Evolutionary conservation across 1,140 invertebrate genomes (phyloP), one percentile per base, ranked within the genome.

Genomic region (Camponotus vicinus): DNA sequence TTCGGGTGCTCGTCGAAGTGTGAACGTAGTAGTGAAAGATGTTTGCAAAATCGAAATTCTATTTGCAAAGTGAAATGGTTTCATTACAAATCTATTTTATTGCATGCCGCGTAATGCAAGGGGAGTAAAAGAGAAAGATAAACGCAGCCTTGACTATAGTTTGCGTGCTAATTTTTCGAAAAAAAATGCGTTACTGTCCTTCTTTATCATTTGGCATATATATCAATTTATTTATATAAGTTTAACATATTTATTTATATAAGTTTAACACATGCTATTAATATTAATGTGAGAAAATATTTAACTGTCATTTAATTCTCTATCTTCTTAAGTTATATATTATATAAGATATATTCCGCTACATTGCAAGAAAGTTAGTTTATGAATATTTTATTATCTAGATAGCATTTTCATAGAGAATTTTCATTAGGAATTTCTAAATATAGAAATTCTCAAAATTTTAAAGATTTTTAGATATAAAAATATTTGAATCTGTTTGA

Each of bases 11-110:
- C 79, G 8, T 45, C 69, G 40, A 73, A 61, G 79, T 83, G 55
- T 73, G 21, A 83, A 61, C 57, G 69, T 67, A 70, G 27, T 45
- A 34, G 34, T 63, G 45, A 7, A 71, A 61, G 55, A 83, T 83
- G 55, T 73, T 83, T 83, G 55, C 55, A 61, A 69, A 83, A 71
- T 71, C 79, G 79, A 82, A 83, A 83, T 83, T 83, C 67, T 73
- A 61, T 83, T 83, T 83, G 67, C 79, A 3, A 83, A 83, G 55
- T 61, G 69, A 83, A 73, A 83, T 73, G 55, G 79, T 73, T 55
- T 73, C 67, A 73, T 83, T 83, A 83, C 67, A 73, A 73, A 83
- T 82, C 67, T 71, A 71, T 83, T 73, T 55, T 73, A 37, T 21
- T 61, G 27, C 66, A 42, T 57, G 79, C 67, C 27, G 34, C 40